A percentile compares a stretch with the other conserved stretches of the same genome.
These are phyloP conservation scores for Calidris pygmaea DNA, from an alignment of 2,113 vertebrate species.

Conservation along the genomic window DNA sequence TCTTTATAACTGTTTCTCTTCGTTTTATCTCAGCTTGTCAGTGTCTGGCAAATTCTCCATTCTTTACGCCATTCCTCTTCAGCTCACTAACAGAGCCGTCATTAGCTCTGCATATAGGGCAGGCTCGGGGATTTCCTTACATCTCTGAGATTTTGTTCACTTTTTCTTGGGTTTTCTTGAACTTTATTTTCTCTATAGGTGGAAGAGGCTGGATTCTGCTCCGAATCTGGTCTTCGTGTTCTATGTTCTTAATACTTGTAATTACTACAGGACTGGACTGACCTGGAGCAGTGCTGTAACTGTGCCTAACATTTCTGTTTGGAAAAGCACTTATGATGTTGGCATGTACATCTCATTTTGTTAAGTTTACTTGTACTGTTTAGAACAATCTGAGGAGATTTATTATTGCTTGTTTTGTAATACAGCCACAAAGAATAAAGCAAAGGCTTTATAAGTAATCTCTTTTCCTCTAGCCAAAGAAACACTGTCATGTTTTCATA, in stretches of 20 bases:
- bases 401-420: constrained; percentile 28
- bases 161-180: neutral
- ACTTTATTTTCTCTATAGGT: neutral
- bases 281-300: neutral
- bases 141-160: neutral
- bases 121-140: neutral
- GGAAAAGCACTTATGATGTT: neutral
- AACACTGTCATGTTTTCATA: neutral
- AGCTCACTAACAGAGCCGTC: neutral
- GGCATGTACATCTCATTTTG: constrained; percentile 16
- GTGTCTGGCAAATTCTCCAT: constrained; percentile 14
- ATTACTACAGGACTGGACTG: neutral
- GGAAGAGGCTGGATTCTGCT: neutral
- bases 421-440: constrained; percentile 22
- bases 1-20: constrained; percentile 1
- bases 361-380: constrained; percentile 17
- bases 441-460: constrained; percentile 7
- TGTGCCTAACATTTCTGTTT: neutral
- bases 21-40: neutral
- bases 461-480: constrained; percentile 4
- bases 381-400: constrained; percentile 11
- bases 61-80: neutral
- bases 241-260: neutral
- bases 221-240: neutral
- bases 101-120: neutral